phyloP scores from a whole-genome alignment of 2,113 vertebrate genomes.

The Grallaria varia region DNA sequence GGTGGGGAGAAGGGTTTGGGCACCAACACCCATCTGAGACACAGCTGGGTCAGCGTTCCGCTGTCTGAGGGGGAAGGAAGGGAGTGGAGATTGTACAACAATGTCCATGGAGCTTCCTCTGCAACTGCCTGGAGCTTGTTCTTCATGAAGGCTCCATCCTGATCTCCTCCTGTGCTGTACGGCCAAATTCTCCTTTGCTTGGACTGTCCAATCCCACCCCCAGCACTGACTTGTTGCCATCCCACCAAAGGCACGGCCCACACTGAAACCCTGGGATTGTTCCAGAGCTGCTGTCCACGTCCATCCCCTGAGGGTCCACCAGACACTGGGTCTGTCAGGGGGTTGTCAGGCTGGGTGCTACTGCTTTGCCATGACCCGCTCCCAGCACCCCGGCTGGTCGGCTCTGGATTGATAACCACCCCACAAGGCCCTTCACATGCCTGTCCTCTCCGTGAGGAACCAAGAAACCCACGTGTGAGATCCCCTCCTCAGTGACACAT shows the following conservation, averaged over 20 bases:
- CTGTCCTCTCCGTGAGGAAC: neutral
- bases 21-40: accelerated
- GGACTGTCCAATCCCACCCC: too few relatives aligned
- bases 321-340: neutral
- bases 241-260: neutral
- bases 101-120: neutral
- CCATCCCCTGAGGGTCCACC: neutral
- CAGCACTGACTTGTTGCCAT: too few relatives aligned
- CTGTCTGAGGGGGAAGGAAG: neutral
- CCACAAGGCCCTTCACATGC: neutral
- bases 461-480: neutral
- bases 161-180: neutral
- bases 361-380: neutral
- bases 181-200: neutral
- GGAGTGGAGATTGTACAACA: neutral
- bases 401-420: neutral
- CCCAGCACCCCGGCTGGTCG: neutral
- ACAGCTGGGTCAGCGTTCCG: neutral
- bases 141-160: neutral
- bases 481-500: neutral
- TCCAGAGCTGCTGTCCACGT: accelerated
- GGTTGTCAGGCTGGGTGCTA: neutral
- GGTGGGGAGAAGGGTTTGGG: neutral
- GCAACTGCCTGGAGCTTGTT: neutral
- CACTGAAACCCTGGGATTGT: neutral